Evolutionary conservation across 2,797 vertebrate species (phyloP).

Genomic region (Pseudochirops corinnae): DNA sequence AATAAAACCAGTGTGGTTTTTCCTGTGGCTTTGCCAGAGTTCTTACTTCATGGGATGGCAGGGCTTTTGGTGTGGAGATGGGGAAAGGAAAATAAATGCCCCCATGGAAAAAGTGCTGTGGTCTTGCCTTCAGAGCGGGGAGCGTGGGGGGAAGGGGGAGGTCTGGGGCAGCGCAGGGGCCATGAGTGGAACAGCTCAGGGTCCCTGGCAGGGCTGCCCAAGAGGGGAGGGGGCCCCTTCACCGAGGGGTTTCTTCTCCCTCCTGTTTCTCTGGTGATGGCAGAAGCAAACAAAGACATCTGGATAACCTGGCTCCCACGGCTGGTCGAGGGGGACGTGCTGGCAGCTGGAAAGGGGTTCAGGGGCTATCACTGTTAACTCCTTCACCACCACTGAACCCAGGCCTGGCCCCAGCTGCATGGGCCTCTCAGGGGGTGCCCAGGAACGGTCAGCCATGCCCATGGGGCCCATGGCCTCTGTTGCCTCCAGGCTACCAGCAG

Average conservation of each 20-base stretch:
- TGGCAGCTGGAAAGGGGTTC: background rate
- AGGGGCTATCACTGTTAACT: background rate
- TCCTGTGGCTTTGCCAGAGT: conserved; percentile 52
- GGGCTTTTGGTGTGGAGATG: conserved; percentile 39
- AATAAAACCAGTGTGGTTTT: conserved; percentile 60
- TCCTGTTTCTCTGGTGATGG: conserved; percentile 85
- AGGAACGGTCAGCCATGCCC: background rate
- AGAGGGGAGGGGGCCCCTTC: conserved; percentile 38
- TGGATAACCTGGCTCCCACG: conserved; percentile 70
- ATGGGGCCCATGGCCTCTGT: background rate
- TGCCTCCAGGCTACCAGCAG: fast-evolving
- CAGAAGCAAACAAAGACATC: conserved; percentile 85
- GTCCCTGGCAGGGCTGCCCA: background rate
- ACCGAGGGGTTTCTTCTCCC: conserved; percentile 69
- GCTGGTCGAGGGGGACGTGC: background rate
- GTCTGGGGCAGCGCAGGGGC: background rate
- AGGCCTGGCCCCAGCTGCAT: background rate
- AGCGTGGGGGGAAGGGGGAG: background rate
- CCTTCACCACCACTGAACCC: background rate
- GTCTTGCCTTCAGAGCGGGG: conserved; percentile 40
- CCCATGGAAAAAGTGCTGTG: conserved; percentile 56
- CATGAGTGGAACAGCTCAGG: fast-evolving
- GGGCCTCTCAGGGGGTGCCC: background rate
- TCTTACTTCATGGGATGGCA: background rate
- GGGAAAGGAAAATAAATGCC: conserved; percentile 50